Base-by-base conservation (phyloP, 2,888 invertebrate genomes). In the Leptopilina syphax region DNA sequence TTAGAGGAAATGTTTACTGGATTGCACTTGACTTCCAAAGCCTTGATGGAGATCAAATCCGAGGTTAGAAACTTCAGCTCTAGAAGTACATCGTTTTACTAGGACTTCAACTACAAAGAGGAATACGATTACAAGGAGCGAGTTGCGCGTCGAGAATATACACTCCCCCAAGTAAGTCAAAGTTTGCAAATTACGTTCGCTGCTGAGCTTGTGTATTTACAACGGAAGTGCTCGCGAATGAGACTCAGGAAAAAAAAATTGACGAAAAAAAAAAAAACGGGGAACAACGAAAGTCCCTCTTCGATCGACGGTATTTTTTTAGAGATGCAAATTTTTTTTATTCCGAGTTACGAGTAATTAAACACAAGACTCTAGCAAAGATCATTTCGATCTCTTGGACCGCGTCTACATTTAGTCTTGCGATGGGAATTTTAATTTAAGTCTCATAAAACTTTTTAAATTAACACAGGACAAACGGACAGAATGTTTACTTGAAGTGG, bases 121-220 rank as follows among this genome's bases (percentile, higher is more conserved):
- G 54, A 57, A 54, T 73, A n/a, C 27, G 27, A 73, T 34, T 34
- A 73, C 54, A 73, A 57, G 27, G 27, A 73, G 13, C 54, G 34
- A 54, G 34, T 54, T 27, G 50, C 50, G 10, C 12, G 50, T 10
- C 12, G 10, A 10, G 50, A 73, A 54, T 34, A n/a, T 34, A 34
- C 34, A 34, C 34, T 44, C 44, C 6, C 44, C 44, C 54, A 54
- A 54, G 34, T 6, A 34, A 73, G 73, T 27, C 34, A 34, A 73
- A 73, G 73, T 73, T 73, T 60, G 57, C 57, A 73, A 73, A 73
- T 73, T 73, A 60, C 57, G n/a, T 57, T 73, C 54, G 27, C 50
- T 47, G 27, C 50, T 68, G 47, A 70, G 34, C 34, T 73, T 41
- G 57, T 73, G 9, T 70, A 50, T 54, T 70, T 60, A 41, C n/a